phyloP scores from a whole-genome alignment of 2,888 invertebrate genomes.

The Clusia tigrina region DNA sequence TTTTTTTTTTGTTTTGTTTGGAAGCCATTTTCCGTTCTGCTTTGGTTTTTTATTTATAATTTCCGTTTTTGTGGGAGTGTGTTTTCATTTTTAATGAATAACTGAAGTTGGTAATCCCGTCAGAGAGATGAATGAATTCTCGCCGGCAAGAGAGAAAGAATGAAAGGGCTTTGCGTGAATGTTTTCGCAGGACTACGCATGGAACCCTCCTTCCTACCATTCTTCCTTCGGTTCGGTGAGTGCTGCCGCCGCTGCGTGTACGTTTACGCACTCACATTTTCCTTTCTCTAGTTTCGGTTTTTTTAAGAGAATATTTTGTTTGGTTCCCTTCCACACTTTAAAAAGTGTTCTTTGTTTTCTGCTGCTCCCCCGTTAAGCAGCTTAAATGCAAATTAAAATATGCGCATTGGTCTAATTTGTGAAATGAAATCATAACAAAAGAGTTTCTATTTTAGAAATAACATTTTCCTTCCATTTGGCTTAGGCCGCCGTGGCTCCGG shows the following conservation, averaged over 20 bases:
- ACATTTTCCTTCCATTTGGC: neutral
- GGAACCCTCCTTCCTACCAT: too few species aligned
- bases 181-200: slow-evolving; percentile 1
- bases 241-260: neutral
- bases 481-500: neutral
- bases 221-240: neutral
- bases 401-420: slow-evolving; percentile 48
- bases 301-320: slow-evolving; percentile 2
- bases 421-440: slow-evolving; percentile 4
- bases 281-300: neutral
- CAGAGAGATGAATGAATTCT: neutral
- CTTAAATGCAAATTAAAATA: slow-evolving; percentile 16
- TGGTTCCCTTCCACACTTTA: neutral
- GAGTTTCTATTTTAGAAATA: neutral
- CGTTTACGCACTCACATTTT: neutral
- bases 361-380: slow-evolving; percentile 29
- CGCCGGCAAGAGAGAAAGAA: neutral
- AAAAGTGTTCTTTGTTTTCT: slow-evolving; percentile 20
- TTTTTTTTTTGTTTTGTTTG: slow-evolving; percentile 23
- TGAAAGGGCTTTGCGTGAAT: neutral
- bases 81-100: slow-evolving; percentile 5
- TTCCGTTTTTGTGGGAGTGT: too few species aligned
- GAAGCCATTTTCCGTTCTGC: too few species aligned
- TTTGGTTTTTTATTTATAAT: too few species aligned
- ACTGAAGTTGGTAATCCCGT: slow-evolving; percentile 6